Base-by-base conservation (phyloP, 2,888 invertebrate genomes). In the Zaprionus bogoriensis region DNA sequence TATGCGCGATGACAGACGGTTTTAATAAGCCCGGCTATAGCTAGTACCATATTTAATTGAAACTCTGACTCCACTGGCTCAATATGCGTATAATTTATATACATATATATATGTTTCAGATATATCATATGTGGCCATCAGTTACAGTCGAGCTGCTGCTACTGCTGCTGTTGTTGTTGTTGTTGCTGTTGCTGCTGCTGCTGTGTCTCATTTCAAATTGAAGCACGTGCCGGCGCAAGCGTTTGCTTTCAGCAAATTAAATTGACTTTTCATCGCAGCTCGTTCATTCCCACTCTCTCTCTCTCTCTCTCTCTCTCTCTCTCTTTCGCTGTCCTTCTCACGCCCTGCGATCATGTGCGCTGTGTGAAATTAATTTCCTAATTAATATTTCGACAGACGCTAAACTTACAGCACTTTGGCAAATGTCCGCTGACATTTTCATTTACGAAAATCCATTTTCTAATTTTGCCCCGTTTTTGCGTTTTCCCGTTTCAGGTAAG, bases 221-320 rank as follows among this genome's bases (percentile, higher is more conserved):
- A 50, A 57, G 66, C 71, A 83, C 86, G 80, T 86, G 86, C 74
- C 61, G 3, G 52, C 66, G 52, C 64, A 72, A 61, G 70, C 65
- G 76, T 78, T 85, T 39, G 64, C 83, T 69, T 69, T 75, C 73
- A 73, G 69, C 73, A 82, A 85, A 85, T 80, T 79, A 85, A 80
- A 82, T 86, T 74, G 74, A 71, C 67, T 81, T 74, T 58, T 66
- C 59, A 65, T 54, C 68, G 60, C 27, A 67, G 47, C 5, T 4
- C 3, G 7, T 30, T n/a, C n/a, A n/a, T n/a, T n/a, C n/a, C n/a
- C n/a, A n/a, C n/a, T n/a, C n/a, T n/a, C n/a, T n/a, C n/a, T n/a
- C n/a, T n/a, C n/a, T n/a, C n/a, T n/a, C n/a, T n/a, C n/a, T n/a
- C n/a, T n/a, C n/a, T n/a, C n/a, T n/a, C n/a, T n/a, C n/a, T n/a